These are phyloP conservation scores for Malurus splendens DNA, from an alignment of 2,797 vertebrate genomes.

Conservation along the genomic window DNA sequence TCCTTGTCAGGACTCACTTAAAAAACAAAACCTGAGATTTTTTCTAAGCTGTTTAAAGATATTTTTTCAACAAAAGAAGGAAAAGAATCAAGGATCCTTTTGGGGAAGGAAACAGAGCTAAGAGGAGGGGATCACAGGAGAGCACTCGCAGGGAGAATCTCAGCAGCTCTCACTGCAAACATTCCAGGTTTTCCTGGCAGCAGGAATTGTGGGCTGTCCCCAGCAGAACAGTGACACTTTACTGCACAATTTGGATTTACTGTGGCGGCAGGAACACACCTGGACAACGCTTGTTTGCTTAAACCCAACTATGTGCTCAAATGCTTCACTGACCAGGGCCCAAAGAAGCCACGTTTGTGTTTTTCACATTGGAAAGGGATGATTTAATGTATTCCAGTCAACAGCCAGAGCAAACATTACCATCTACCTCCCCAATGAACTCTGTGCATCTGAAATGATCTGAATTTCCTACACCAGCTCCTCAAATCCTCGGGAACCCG, in stretches of 20 bases:
- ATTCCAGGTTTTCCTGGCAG: neutral
- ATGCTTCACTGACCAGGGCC: neutral
- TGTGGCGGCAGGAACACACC: rapidly evolving
- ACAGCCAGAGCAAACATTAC: slow-evolving; percentile 15
- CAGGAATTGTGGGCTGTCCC: rapidly evolving
- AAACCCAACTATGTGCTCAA: neutral
- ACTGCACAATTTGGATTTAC: neutral
- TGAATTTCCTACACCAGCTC: slow-evolving; percentile 3
- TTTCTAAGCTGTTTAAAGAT: neutral
- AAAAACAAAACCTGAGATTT: neutral
- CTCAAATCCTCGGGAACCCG: slow-evolving; percentile 29
- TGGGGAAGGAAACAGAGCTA: neutral
- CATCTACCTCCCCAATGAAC: slow-evolving; percentile 27
- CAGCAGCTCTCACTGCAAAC: neutral
- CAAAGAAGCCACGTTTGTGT: neutral
- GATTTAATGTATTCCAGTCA: slow-evolving; percentile 23
- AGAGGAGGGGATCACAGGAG: neutral
- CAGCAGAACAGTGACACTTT: neutral
- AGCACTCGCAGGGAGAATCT: rapidly evolving
- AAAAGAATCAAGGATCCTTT: neutral
- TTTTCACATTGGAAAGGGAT: neutral
- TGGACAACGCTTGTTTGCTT: rapidly evolving
- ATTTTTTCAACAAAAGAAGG: neutral
- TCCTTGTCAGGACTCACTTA: neutral
- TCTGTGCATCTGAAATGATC: slow-evolving; percentile 12